Conservation (phyloP, 23 tunicate species). For the Phallusia fumigata region DNA sequence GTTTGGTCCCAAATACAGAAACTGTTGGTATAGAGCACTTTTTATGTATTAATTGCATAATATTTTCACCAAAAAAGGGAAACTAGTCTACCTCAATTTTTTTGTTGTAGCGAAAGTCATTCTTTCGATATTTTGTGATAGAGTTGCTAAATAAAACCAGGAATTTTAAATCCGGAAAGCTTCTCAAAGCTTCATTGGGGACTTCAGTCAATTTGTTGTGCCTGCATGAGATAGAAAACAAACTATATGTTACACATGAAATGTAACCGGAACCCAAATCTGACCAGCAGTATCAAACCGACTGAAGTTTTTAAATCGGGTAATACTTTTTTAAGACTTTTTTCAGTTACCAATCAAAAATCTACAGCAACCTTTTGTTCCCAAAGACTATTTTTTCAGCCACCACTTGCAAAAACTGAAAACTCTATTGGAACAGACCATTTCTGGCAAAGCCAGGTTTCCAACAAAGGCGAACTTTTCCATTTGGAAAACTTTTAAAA, state of each 20-base stretch:
- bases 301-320: too few relatives aligned
- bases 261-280: neutral
- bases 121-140: neutral
- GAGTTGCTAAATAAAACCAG: constrained; percentile 40
- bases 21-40: neutral
- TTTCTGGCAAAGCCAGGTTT: too few relatives aligned
- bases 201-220: constrained; percentile 36
- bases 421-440: too few relatives aligned
- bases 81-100: constrained; percentile 24
- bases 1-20: constrained; percentile 27
- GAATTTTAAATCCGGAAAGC: constrained; percentile 53
- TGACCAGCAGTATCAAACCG: neutral
- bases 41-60: neutral
- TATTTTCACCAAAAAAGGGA: neutral
- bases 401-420: too few relatives aligned
- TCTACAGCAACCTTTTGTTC: too few relatives aligned
- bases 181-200: constrained; percentile 58
- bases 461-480: too few relatives aligned
- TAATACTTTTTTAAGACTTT: too few relatives aligned
- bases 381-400: too few relatives aligned
- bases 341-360: too few relatives aligned
- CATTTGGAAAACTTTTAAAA: too few relatives aligned
- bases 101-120: constrained; percentile 43
- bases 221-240: constrained; percentile 25
- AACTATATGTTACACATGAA: neutral